Percentiles rank a stretch among this genome's conserved stretches.
Evolutionary conservation across 2,888 invertebrate genomes (phyloP).

Genomic region (Carabus problematicus): DNA sequence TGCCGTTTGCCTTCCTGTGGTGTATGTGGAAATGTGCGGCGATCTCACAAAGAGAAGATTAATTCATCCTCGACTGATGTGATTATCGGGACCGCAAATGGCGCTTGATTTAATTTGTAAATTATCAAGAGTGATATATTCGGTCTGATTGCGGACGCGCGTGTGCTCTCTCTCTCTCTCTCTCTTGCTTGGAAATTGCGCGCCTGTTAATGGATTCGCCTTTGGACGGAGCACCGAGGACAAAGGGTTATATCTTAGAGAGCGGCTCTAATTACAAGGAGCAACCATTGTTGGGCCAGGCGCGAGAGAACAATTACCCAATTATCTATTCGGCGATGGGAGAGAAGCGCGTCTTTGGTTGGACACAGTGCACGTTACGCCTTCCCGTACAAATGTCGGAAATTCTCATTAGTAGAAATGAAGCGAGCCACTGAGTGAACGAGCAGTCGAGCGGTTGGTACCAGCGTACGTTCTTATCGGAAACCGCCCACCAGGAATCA

Average conservation of each 20-base stretch:
- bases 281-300: slow-evolving; percentile 54
- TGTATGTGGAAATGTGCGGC: background rate
- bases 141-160: slow-evolving; percentile 27
- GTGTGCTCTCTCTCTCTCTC: background rate
- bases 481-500: background rate
- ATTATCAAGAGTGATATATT: slow-evolving; percentile 37
- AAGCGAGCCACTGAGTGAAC: background rate
- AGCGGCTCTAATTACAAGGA: slow-evolving; percentile 55
- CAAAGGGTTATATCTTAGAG: slow-evolving; percentile 51
- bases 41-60: slow-evolving; percentile 15
- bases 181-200: slow-evolving; percentile 9
- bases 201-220: slow-evolving; percentile 34
- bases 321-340: slow-evolving; percentile 47
- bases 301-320: slow-evolving; percentile 55
- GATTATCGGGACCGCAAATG: slow-evolving; percentile 33
- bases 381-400: slow-evolving; percentile 10
- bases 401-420: slow-evolving; percentile 11
- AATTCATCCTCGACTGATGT: slow-evolving; percentile 20
- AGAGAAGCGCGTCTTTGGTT: slow-evolving; percentile 8
- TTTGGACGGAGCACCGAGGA: slow-evolving; percentile 9
- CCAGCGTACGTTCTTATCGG: slow-evolving; percentile 15
- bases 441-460: no score
- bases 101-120: slow-evolving; percentile 40
- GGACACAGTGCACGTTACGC: slow-evolving; percentile 10
- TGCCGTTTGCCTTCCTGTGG: no score